phyloP scores from a whole-genome alignment of 2,113 vertebrate species.

The Ariopsis seemanni region DNA sequence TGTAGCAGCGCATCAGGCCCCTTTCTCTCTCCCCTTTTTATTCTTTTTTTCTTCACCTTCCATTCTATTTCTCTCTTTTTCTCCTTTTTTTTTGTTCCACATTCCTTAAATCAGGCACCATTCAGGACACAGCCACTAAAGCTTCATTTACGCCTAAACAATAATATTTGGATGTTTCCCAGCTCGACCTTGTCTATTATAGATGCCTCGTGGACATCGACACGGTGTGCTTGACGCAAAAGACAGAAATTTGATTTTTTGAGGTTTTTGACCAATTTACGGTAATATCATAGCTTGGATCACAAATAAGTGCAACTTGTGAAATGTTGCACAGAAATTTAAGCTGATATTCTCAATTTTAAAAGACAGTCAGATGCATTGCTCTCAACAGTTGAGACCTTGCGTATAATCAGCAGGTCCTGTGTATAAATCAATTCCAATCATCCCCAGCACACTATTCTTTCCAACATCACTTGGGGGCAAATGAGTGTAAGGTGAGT shows the following conservation, averaged over 20 bases:
- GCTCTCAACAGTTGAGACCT: background rate
- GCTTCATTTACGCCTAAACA: constrained; percentile 3
- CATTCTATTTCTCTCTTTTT: background rate
- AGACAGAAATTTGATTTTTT: background rate
- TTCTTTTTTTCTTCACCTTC: background rate
- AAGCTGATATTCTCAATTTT: background rate
- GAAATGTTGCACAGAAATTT: background rate
- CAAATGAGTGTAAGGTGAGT: constrained; percentile 70
- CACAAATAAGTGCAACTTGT: background rate
- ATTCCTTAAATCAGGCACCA: constrained; percentile 43
- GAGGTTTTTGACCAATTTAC: background rate
- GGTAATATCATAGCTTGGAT: background rate
- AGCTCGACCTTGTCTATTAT: background rate
- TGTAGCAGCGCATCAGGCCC: constrained; percentile 54
- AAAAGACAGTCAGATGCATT: constrained; percentile 52
- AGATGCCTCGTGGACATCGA: background rate
- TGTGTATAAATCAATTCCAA: constrained; percentile 51
- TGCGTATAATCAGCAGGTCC: constrained; percentile 7
- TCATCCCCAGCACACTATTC: constrained; percentile 57
- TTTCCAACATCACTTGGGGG: constrained; percentile 63
- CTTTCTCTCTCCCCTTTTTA: background rate
- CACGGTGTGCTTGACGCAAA: background rate
- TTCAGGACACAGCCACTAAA: constrained; percentile 60
- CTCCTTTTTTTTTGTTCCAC: background rate
- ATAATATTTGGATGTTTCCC: constrained; percentile 33